These are phyloP conservation scores for Enoplosus armatus DNA, from an alignment of 2,797 vertebrate genomes.

Conservation along the genomic window DNA sequence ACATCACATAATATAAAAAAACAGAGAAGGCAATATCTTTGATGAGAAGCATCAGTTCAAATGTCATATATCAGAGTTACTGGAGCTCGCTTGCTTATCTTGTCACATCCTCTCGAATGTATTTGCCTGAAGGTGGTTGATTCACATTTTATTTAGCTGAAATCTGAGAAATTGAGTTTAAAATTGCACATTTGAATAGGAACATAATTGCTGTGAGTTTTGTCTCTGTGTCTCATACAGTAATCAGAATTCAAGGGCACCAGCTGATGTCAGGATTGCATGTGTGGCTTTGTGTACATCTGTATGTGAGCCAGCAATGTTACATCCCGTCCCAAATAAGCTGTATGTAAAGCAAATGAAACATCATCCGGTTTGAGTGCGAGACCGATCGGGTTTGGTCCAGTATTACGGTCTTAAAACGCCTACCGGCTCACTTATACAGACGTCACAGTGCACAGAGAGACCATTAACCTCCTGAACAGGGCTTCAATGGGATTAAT, in stretches of 20 bases:
- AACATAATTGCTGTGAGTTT: too few relatives aligned
- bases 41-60: not conserved
- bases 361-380: not conserved
- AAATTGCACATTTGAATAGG: not conserved
- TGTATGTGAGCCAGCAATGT: not conserved
- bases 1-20: too few relatives aligned
- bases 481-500: constrained; percentile 65
- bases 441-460: constrained; percentile 37
- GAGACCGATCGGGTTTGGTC: not conserved
- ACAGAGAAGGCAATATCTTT: not conserved
- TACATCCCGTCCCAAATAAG: constrained; percentile 5
- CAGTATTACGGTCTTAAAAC: not conserved
- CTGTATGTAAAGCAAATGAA: not conserved
- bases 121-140: not conserved
- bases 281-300: not conserved
- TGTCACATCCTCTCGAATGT: not conserved
- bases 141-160: not conserved
- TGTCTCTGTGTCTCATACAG: not conserved
- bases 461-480: constrained; percentile 65
- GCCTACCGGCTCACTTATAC: constrained; percentile 9
- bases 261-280: not conserved
- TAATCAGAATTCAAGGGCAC: not conserved
- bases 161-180: too few relatives aligned
- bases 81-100: not conserved
- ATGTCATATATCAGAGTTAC: not conserved